phyloP scores from a whole-genome alignment of 2,113 vertebrate species.

The Callipepla squamata region DNA sequence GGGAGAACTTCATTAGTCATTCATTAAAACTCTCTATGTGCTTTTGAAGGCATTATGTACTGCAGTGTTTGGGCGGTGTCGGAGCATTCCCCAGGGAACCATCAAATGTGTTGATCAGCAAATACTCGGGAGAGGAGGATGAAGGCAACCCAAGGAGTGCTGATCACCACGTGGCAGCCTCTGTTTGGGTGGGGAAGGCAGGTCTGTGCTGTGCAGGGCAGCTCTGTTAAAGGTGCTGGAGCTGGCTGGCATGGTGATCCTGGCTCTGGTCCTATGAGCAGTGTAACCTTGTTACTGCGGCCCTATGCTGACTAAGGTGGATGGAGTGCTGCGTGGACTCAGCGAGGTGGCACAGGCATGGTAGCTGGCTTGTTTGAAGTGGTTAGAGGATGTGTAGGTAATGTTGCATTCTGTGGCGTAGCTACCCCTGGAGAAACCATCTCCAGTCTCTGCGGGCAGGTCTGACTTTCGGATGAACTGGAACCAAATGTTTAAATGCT shows the following conservation, averaged over 20 bases:
- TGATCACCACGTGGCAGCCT: neutral
- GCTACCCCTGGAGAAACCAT: neutral
- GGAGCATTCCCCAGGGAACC: neutral
- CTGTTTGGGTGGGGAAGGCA: neutral
- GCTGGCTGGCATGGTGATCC: neutral
- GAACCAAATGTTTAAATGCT: neutral
- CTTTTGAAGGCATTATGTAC: neutral
- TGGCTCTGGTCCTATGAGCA: neutral
- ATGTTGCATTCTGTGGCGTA: neutral
- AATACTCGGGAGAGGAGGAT: neutral
- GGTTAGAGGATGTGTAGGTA: too few species aligned
- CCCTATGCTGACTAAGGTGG: neutral
- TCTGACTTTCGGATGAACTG: neutral
- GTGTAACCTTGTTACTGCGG: neutral
- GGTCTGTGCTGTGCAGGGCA: neutral
- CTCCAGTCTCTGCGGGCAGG: too few species aligned
- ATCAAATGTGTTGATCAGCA: neutral
- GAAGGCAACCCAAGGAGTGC: neutral
- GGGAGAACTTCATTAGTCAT: neutral
- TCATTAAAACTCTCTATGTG: constrained; percentile 1
- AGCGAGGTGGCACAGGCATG: neutral
- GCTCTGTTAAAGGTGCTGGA: neutral
- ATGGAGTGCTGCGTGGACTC: neutral
- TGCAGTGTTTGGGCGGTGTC: neutral
- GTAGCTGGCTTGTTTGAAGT: neutral